These are phyloP conservation scores for Coracias cyanogaster DNA, from an alignment of 2,797 vertebrate species.

Conservation along the genomic window DNA sequence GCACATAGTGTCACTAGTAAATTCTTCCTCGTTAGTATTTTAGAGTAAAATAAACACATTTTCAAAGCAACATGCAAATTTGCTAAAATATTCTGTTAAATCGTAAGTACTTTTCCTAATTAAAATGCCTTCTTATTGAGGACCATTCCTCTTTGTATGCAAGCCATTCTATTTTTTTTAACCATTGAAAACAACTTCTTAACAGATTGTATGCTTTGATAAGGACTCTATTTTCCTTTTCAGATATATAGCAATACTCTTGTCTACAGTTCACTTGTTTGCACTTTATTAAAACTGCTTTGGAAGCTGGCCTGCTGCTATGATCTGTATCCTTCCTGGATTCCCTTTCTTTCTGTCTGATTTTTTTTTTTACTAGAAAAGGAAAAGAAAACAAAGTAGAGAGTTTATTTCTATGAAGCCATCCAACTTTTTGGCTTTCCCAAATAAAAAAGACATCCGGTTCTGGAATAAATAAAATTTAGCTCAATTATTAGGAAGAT, in stretches of 20 bases:
- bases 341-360: not conserved
- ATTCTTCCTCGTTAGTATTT: not conserved
- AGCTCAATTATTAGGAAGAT: not conserved
- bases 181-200: not conserved
- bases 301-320: not conserved
- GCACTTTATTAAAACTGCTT: not conserved
- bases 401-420: not conserved
- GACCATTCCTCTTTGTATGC: not conserved
- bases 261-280: not conserved
- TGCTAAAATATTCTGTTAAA: not conserved
- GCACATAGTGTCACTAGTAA: not conserved
- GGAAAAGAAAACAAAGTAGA: not conserved
- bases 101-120: not conserved
- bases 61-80: not conserved
- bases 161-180: not conserved
- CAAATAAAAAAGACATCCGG: not conserved
- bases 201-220: not conserved
- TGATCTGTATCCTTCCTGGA: not conserved
- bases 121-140: not conserved
- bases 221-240: not conserved
- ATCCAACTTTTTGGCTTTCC: not conserved
- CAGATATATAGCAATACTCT: not conserved
- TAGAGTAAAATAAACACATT: not conserved
- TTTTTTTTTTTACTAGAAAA: not conserved
- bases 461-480: not conserved